Base-by-base conservation (phyloP, 2,888 invertebrate species). In the Dynastes hyllus region DNA sequence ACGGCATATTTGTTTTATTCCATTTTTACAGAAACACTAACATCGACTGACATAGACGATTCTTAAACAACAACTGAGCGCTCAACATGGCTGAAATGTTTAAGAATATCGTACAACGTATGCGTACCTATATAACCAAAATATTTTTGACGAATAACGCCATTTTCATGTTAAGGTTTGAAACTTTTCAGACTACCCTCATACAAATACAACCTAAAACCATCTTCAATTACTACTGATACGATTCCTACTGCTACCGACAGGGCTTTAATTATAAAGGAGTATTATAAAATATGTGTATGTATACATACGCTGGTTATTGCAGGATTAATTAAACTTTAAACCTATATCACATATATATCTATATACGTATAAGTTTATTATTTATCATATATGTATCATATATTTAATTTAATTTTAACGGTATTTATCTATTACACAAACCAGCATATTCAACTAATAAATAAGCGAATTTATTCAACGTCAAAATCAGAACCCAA, bases 391-490 rank as follows among this genome's bases (percentile, higher is more conserved):
- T 22, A 58, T 22, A 27, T 22, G 8, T 58, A 22, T 22, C 55
- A 22, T 22, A 1, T 58, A 22, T 22, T 53, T 22, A 58, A 27
- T 58, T 58, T 58, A 58, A 58, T 58, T 22, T 58, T 8, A 58
- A 58, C 5, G 4, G 22, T 58, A 58, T 58, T 2, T 63, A 61
- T 27, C 61, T 61, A 63, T 11, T 58, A n/a, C 1, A 32, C 11
- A 32, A 11, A 13, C 27, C 8, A 6, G 32, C 2, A 32, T 13
- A 3, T 27, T 2, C 29, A 51, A 69, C n/a, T 69, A 51, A 51
- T 69, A 69, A 69, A 69, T 51, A 29, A 4, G 27, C 4, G 29
- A 69, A 69, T 9, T 69, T 51, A 29, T 69, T 69, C 27, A 29
- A 51, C 51, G 50, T 69, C 22, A 22, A 69, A 69, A 69, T 29